These are phyloP conservation scores for Agonum fuliginosum DNA, from an alignment of 2,888 invertebrate genomes.

Conservation along the genomic window DNA sequence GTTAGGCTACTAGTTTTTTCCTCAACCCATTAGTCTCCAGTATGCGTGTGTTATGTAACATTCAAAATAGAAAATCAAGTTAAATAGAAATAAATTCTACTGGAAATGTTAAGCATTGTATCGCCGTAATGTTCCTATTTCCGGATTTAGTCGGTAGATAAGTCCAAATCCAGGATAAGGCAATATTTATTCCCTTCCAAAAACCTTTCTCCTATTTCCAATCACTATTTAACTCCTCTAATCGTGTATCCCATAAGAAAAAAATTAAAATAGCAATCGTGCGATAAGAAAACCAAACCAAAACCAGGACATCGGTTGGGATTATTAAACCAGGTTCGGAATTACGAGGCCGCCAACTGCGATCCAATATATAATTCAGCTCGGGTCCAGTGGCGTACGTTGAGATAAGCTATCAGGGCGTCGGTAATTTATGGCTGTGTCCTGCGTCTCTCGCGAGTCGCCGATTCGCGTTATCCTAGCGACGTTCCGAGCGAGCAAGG, in stretches of 20 bases:
- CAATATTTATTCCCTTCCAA: neutral
- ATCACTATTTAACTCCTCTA: constrained; percentile 18
- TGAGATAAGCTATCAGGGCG: constrained; percentile 49
- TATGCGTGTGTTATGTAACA: too few relatives aligned
- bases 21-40: too few relatives aligned
- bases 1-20: too few relatives aligned
- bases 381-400: constrained; percentile 49
- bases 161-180: neutral
- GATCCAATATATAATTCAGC: constrained; percentile 53
- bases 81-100: too few relatives aligned
- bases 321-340: constrained; percentile 37
- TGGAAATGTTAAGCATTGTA: too few relatives aligned
- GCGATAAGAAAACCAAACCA: constrained; percentile 14
- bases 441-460: too few relatives aligned
- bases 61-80: too few relatives aligned
- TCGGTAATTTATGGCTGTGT: constrained; percentile 37
- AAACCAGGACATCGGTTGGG: constrained; percentile 34
- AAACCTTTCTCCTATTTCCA: neutral
- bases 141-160: too few relatives aligned
- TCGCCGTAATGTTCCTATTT: too few relatives aligned
- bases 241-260: constrained; percentile 9
- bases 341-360: constrained; percentile 41
- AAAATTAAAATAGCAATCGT: constrained; percentile 37
- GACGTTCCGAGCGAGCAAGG: neutral
- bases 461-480: constrained; percentile 35